Evolutionary conservation across 2,888 invertebrate species (phyloP).

Genomic region (Callinectes sapidus): DNA sequence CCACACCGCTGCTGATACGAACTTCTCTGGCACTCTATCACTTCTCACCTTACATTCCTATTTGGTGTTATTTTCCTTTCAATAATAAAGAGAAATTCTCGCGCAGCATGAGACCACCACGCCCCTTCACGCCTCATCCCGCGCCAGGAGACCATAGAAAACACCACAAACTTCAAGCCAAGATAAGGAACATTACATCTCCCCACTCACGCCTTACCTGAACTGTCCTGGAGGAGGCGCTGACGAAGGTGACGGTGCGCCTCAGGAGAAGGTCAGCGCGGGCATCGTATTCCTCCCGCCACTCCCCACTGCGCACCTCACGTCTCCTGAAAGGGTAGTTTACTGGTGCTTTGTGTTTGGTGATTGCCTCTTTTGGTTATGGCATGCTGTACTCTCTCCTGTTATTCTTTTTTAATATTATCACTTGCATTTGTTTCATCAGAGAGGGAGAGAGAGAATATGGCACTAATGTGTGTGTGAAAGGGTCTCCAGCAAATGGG

Average conservation of each 20-base stretch:
- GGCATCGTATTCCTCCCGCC: conserved; percentile 57
- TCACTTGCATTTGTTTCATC: too few species aligned
- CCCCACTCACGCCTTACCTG: conserved; percentile 34
- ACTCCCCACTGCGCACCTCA: conserved; percentile 39
- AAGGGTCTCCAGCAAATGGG: too few species aligned
- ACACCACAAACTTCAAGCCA: neutral
- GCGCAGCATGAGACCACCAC: neutral
- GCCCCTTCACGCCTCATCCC: neutral
- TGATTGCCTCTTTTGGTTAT: neutral
- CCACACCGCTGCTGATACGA: too few species aligned
- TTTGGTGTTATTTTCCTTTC: too few species aligned
- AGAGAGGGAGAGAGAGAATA: neutral
- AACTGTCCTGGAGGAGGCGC: conserved; percentile 36
- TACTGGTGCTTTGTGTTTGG: neutral
- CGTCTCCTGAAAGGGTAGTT: conserved; percentile 33
- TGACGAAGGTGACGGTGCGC: conserved; percentile 55
- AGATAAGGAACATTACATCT: neutral
- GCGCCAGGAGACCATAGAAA: neutral
- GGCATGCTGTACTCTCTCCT: neutral
- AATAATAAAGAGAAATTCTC: neutral
- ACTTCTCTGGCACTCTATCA: too few species aligned
- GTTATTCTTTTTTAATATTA: neutral
- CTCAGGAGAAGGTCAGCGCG: conserved; percentile 56
- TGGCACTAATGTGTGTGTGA: too few species aligned
- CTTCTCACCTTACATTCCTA: too few species aligned